Conservation (phyloP, 2,888 invertebrate genomes). For the Chymomyza fuscimana region DNA sequence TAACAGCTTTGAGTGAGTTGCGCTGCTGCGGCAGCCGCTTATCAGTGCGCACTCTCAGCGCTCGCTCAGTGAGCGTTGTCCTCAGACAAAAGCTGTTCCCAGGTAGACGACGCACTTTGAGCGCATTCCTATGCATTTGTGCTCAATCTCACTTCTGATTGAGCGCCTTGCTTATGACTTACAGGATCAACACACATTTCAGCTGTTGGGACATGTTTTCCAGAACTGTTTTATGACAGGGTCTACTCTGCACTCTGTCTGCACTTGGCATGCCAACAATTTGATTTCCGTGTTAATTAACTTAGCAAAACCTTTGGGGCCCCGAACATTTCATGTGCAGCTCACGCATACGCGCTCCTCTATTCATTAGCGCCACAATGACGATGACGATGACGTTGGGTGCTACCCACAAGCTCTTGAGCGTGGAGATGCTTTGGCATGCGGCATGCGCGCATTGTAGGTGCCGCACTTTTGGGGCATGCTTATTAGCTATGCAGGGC, state of each 20-base stretch:
- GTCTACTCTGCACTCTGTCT: background rate
- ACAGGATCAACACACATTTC: background rate
- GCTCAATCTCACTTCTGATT: background rate
- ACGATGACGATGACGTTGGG: background rate
- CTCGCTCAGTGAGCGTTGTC: background rate
- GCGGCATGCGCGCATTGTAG: conserved; percentile 39
- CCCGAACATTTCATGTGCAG: conserved; percentile 62
- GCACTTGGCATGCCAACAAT: conserved; percentile 66
- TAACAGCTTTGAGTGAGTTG: background rate
- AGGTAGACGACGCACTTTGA: background rate
- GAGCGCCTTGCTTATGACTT: background rate
- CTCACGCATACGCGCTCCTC: conserved; percentile 71
- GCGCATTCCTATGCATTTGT: background rate
- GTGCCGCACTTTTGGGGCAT: conserved; percentile 2
- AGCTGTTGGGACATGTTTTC: conserved; percentile 1
- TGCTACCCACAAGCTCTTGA: conserved; percentile 1
- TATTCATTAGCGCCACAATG: conserved; percentile 71
- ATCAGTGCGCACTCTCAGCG: background rate
- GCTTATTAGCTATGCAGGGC: conserved; percentile 71
- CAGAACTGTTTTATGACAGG: conserved; percentile 2
- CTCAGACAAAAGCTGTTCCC: conserved; percentile 4
- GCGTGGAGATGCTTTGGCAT: conserved; percentile 47
- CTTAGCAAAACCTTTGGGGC: conserved; percentile 58
- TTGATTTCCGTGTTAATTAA: conserved; percentile 75
- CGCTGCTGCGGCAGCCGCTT: background rate